phyloP scores from a whole-genome alignment of 2,888 invertebrate genomes.

The Maniola hyperantus region DNA sequence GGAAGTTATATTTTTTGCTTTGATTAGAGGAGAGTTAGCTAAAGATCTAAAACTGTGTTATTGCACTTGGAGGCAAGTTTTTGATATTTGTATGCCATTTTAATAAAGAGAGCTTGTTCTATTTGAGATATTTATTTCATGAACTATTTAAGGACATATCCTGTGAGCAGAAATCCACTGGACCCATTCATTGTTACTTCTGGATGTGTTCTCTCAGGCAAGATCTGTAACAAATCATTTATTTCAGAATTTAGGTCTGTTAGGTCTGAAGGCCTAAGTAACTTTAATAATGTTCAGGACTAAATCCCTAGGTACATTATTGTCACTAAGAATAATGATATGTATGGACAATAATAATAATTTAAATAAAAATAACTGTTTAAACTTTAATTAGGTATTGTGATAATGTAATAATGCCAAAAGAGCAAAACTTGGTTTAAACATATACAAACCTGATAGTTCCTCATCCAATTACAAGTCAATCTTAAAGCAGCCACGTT shows the following conservation, averaged over 20 bases:
- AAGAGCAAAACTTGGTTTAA: background rate
- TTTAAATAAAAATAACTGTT: too few species aligned
- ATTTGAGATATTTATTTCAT: constrained; percentile 28
- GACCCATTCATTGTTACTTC: constrained; percentile 94
- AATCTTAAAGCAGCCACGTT: constrained; percentile 90
- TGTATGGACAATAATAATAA: background rate
- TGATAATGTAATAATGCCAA: background rate
- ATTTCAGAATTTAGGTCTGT: background rate
- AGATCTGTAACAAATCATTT: constrained; percentile 61
- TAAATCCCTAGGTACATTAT: too few species aligned
- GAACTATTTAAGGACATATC: constrained; percentile 77
- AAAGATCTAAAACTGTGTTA: constrained; percentile 27
- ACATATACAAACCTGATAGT: constrained; percentile 88
- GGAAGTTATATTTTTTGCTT: constrained; percentile 14
- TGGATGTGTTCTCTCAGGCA: constrained; percentile 96
- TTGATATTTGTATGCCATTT: constrained; percentile 35
- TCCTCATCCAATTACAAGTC: constrained; percentile 93
- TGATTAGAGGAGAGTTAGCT: constrained; percentile 23
- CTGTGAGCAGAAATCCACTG: constrained; percentile 94
- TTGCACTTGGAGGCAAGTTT: constrained; percentile 24
- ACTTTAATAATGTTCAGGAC: too few species aligned
- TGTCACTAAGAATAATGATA: too few species aligned
- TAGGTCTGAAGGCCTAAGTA: too few species aligned
- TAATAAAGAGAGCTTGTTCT: constrained; percentile 34
- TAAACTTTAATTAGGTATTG: too few species aligned